A percentile compares a stretch with the other conserved stretches of the same genome.
phyloP scores from a whole-genome alignment of 2,888 invertebrate species.

The Pseudococcus jackbeardsleyi region DNA sequence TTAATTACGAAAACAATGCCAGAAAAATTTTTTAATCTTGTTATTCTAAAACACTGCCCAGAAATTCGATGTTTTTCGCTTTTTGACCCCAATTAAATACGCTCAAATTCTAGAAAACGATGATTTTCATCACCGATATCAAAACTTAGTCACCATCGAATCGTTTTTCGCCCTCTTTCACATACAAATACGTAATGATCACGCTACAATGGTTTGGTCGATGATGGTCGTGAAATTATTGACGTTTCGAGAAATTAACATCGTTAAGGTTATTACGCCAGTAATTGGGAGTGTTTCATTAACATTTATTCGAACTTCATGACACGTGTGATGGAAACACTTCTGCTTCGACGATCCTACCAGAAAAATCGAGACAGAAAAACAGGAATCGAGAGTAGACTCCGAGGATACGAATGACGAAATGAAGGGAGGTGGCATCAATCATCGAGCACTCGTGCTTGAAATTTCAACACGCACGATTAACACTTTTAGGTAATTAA shows the following conservation, averaged over 20 bases:
- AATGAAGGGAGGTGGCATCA: background rate
- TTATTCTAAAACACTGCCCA: background rate
- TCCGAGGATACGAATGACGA: background rate
- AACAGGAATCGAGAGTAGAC: background rate
- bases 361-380: too few relatives aligned
- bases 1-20: background rate
- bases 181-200: background rate
- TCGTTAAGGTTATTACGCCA: conserved; percentile 27
- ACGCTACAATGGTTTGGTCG: background rate
- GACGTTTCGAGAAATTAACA: conserved; percentile 18
- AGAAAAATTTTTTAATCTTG: background rate
- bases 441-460: background rate
- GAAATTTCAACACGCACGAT: background rate
- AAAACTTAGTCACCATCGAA: background rate
- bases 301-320: conserved; percentile 18
- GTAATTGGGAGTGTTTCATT: conserved; percentile 33
- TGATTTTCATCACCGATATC: background rate
- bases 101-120: background rate
- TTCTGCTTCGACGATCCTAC: background rate
- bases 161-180: too few relatives aligned
- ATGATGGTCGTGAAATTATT: conserved; percentile 15
- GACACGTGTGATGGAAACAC: background rate
- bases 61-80: background rate
- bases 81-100: background rate
- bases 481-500: background rate